These are phyloP conservation scores for Limnephilus marmoratus DNA, from an alignment of 2,888 invertebrate species.

Conservation along the genomic window DNA sequence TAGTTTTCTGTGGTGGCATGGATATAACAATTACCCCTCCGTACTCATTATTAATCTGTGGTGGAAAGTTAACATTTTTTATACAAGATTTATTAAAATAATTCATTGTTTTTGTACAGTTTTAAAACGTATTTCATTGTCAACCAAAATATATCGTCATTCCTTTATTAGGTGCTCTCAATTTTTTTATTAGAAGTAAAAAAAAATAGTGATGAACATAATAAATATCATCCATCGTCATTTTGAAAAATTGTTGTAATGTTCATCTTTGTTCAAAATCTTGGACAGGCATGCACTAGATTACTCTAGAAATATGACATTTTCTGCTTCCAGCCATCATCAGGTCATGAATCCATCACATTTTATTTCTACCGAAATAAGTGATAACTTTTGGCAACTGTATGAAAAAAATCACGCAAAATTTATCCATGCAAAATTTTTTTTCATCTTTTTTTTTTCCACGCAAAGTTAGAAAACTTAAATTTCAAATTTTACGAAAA, in stretches of 20 bases:
- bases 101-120: not conserved
- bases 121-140: not conserved
- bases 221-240: not conserved
- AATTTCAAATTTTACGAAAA: not conserved
- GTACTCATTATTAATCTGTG: not conserved
- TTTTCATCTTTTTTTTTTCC: not conserved
- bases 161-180: not conserved
- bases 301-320: not conserved
- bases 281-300: not conserved
- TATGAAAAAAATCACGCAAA: slow-evolving; percentile 12
- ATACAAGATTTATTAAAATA: not conserved
- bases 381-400: not conserved
- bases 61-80: slow-evolving; percentile 17
- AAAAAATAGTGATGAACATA: not conserved
- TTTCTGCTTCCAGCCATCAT: not conserved
- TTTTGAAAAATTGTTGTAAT: not conserved
- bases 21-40: slow-evolving; percentile 4
- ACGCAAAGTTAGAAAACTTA: not conserved
- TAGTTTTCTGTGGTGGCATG: slow-evolving; percentile 38
- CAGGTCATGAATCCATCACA: not conserved
- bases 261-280: not conserved
- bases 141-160: not conserved
- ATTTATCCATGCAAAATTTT: not conserved
- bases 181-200: not conserved
- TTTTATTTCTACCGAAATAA: not conserved